Conservation (phyloP, 2,113 vertebrate species). For the Leucoraja erinaceus region DNA sequence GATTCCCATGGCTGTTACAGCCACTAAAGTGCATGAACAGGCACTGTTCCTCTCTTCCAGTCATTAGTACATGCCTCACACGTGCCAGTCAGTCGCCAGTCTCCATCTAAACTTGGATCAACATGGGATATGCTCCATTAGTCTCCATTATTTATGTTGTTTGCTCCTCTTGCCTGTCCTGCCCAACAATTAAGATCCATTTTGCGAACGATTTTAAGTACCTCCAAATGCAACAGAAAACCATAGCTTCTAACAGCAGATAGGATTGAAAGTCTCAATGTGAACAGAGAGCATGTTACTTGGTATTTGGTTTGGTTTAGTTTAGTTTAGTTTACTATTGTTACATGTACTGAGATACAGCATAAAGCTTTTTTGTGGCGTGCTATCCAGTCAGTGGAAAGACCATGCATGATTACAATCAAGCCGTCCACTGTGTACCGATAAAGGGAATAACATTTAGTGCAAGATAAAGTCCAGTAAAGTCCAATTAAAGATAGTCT, state of each 20-base stretch:
- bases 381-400: too few species aligned
- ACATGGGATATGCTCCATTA: background rate
- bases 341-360: too few species aligned
- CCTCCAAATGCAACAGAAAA: background rate
- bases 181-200: background rate
- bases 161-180: background rate
- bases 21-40: background rate
- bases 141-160: background rate
- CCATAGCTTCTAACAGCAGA: background rate
- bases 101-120: background rate
- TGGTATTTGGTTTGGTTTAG: background rate
- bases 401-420: too few species aligned
- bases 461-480: too few species aligned
- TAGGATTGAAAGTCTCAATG: background rate
- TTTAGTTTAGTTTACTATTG: too few species aligned
- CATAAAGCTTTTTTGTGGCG: too few species aligned
- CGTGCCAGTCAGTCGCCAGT: background rate
- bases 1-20: background rate
- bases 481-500: too few species aligned
- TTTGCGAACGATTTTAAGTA: background rate
- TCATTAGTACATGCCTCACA: background rate
- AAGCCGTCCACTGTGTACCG: too few species aligned
- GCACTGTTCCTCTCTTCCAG: background rate
- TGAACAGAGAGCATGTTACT: background rate
- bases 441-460: too few species aligned